Evolutionary conservation across 2,888 invertebrate species (phyloP).

Genomic region (Cryptosula pallasiana): DNA sequence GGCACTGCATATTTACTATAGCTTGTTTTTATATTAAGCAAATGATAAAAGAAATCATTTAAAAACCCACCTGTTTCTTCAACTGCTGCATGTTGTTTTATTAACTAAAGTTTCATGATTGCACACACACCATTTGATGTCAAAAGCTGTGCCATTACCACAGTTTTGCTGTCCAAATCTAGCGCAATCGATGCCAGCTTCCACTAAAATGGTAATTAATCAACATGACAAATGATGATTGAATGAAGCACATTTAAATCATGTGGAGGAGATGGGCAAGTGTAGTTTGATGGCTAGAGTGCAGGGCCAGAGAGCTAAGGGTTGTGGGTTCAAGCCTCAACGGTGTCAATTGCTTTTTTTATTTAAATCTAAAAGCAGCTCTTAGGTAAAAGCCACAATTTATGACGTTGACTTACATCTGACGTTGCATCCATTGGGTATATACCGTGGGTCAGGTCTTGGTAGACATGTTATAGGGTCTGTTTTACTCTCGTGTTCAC

Average conservation of each 20-base stretch:
- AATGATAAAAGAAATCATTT: too few relatives aligned
- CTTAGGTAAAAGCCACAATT: too few relatives aligned
- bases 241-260: too few relatives aligned
- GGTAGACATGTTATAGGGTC: background rate
- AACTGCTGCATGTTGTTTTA: constrained; percentile 1
- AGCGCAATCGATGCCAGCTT: background rate
- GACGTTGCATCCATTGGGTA: background rate
- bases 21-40: too few relatives aligned
- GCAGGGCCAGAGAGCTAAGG: too few relatives aligned
- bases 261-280: too few relatives aligned
- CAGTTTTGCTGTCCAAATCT: background rate
- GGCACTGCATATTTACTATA: too few relatives aligned
- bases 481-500: background rate
- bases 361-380: too few relatives aligned
- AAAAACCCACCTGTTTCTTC: background rate
- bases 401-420: constrained; percentile 11
- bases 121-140: background rate
- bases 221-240: too few relatives aligned
- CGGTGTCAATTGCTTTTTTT: too few relatives aligned
- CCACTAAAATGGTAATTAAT: background rate
- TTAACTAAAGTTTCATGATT: background rate
- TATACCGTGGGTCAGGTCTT: background rate
- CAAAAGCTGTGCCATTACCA: background rate
- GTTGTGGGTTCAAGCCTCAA: too few relatives aligned
- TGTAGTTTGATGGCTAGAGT: too few relatives aligned